Percentiles rank a stretch among this genome's conserved stretches.
Evolutionary conservation across 2,888 invertebrate species (phyloP).

Genomic region (Abrostola triplasia): DNA sequence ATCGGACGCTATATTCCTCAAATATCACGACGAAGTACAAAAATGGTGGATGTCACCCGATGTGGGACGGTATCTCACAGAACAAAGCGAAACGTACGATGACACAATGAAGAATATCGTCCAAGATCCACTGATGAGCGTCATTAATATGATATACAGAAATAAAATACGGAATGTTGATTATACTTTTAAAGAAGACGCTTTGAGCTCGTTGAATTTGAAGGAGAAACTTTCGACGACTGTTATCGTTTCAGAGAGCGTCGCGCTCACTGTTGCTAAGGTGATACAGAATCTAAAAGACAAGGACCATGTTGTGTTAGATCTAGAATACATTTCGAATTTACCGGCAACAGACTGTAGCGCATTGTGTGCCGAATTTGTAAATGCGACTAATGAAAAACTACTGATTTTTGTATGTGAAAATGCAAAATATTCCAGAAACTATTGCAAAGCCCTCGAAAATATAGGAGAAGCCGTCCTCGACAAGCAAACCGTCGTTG

Average conservation of each 20-base stretch:
- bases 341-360: neutral
- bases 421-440: neutral
- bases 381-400: neutral
- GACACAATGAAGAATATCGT: neutral
- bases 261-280: slow-evolving; percentile 17
- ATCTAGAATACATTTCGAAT: slow-evolving; percentile 14
- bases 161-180: slow-evolving; percentile 9
- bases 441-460: slow-evolving; percentile 2
- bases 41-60: too few species aligned
- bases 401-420: slow-evolving; percentile 6
- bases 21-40: too few species aligned
- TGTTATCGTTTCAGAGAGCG: slow-evolving; percentile 5
- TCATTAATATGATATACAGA: neutral
- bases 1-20: too few species aligned
- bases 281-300: slow-evolving; percentile 17
- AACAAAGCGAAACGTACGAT: too few species aligned
- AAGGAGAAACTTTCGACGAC: neutral
- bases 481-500: slow-evolving; percentile 6
- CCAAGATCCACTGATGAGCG: neutral
- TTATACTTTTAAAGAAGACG: slow-evolving; percentile 15
- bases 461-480: slow-evolving; percentile 6
- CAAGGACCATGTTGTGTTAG: slow-evolving; percentile 7
- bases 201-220: slow-evolving; percentile 5
- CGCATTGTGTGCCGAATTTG: slow-evolving; percentile 5
- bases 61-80: too few species aligned